A percentile compares a stretch with the other conserved stretches of the same genome.
These are phyloP conservation scores for Formica exsecta DNA, from an alignment of 1,140 invertebrate species.

Conservation along the genomic window DNA sequence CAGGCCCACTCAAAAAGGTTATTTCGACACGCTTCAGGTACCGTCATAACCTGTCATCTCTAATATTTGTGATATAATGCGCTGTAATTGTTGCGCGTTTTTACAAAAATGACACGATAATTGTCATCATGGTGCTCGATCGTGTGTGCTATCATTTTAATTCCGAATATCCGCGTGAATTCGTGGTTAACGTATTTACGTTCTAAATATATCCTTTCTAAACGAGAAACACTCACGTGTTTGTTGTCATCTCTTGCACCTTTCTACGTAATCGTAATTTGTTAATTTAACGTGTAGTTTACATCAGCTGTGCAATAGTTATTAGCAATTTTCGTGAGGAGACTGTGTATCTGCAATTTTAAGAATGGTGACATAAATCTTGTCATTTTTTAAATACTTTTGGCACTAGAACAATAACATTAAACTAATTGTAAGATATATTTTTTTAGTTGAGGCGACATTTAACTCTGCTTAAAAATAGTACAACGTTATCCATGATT, in stretches of 20 bases:
- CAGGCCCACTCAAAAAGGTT: conserved; percentile 79
- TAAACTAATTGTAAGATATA: neutral
- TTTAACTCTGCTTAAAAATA: conserved; percentile 79
- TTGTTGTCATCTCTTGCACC: neutral
- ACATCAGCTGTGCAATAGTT: neutral
- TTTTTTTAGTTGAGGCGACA: conserved; percentile 77
- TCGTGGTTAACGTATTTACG: too few relatives aligned
- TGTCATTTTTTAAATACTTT: neutral
- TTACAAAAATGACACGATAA: neutral
- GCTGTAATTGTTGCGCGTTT: neutral
- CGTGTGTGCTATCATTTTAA: too few relatives aligned
- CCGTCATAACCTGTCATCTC: conserved; percentile 70
- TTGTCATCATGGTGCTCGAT: neutral
- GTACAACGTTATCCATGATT: conserved; percentile 75
- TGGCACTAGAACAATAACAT: neutral
- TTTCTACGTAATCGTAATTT: neutral
- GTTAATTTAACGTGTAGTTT: neutral
- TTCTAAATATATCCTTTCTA: neutral
- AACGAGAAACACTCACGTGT: neutral
- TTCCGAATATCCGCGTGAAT: too few relatives aligned
- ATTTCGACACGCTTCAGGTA: conserved; percentile 82
- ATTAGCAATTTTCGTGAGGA: neutral
- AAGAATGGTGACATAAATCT: neutral
- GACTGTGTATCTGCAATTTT: neutral
- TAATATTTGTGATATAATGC: conserved; percentile 67